Evolutionary conservation across 1,140 invertebrate genomes (phyloP).

Genomic region (Eurytemora carolleeae): DNA sequence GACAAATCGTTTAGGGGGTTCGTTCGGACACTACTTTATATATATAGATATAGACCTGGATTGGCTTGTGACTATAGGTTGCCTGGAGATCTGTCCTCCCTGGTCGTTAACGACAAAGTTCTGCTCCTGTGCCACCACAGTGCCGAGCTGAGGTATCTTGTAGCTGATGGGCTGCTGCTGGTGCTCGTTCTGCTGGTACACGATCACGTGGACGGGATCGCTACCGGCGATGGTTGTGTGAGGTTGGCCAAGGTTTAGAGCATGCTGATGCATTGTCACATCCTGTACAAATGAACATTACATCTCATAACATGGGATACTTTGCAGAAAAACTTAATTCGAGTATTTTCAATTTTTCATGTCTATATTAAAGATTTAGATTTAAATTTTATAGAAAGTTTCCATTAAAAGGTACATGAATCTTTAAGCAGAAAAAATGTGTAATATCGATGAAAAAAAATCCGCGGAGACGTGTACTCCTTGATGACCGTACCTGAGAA

Average conservation of each 20-base stretch:
- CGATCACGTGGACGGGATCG: neutral
- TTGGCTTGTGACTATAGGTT: no score
- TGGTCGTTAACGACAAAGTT: neutral
- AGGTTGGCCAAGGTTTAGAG: neutral
- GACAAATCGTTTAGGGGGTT: neutral
- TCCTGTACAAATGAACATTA: neutral
- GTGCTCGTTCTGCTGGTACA: conserved; percentile 4
- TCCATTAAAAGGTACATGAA: no score
- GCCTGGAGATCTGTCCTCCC: neutral
- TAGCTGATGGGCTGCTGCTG: conserved; percentile 12
- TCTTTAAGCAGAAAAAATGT: no score
- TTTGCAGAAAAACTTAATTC: no score
- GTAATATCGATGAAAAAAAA: no score
- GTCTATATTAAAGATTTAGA: no score
- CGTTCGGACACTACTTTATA: conserved; percentile 1
- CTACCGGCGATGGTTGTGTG: neutral
- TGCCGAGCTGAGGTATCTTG: conserved; percentile 1
- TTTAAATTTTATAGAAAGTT: no score
- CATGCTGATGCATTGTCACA: neutral
- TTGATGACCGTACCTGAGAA: no score
- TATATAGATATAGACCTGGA: neutral
- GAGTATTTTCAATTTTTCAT: no score
- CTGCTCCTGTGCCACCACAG: neutral
- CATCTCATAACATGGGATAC: no score
- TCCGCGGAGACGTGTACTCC: no score